phyloP scores from a whole-genome alignment of 2,888 invertebrate species.

The Caenorhabditis sp. region DNA sequence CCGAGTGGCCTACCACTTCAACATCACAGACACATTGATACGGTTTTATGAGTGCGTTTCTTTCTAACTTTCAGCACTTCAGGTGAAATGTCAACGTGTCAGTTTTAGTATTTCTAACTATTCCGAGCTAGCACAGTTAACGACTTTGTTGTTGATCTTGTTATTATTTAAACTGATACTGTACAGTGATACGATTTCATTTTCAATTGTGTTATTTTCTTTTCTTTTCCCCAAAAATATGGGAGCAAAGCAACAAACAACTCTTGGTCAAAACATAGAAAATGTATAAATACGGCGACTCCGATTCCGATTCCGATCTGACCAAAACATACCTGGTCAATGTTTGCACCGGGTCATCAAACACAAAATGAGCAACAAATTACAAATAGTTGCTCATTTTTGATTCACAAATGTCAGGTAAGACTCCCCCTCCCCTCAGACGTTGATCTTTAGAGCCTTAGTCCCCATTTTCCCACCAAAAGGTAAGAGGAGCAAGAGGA shows the following conservation, averaged over 20 bases:
- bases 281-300: neutral
- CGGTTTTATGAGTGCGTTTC: conserved; percentile 27
- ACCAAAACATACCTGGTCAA: too few species aligned
- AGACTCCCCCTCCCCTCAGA: too few species aligned
- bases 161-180: neutral
- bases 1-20: conserved; percentile 20
- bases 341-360: too few species aligned
- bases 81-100: neutral
- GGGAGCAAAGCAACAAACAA: neutral
- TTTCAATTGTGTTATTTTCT: too few species aligned
- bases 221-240: too few species aligned
- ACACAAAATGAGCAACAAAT: too few species aligned
- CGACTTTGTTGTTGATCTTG: conserved; percentile 19
- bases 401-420: neutral
- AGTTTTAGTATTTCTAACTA: neutral
- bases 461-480: conserved; percentile 25
- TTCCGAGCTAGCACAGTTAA: conserved; percentile 43
- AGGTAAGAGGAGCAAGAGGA: conserved; percentile 5
- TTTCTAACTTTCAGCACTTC: neutral
- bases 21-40: conserved; percentile 20
- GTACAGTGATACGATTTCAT: neutral
- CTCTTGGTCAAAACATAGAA: neutral
- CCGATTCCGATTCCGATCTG: too few species aligned
- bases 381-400: too few species aligned
- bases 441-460: too few species aligned